Evolutionary conservation across 1,140 invertebrate species (phyloP).

Genomic region (Caerostris darwini): DNA sequence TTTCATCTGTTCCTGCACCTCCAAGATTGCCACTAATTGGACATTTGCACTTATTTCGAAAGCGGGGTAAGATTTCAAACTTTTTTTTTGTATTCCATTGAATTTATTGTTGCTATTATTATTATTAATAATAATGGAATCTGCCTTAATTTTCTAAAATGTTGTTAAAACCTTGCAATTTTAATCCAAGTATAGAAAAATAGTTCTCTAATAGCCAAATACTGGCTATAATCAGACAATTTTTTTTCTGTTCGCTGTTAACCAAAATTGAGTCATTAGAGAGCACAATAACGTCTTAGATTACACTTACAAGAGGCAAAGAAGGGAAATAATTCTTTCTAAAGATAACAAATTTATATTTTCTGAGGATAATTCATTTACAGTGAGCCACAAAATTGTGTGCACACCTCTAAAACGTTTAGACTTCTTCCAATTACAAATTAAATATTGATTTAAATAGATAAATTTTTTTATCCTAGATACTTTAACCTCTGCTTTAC

Average conservation of each 20-base stretch:
- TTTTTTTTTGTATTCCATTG: background rate
- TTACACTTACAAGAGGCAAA: too few species aligned
- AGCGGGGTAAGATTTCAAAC: slow-evolving; percentile 49
- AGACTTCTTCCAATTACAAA: too few species aligned
- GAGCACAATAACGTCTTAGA: too few species aligned
- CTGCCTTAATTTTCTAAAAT: background rate
- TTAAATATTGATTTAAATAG: too few species aligned
- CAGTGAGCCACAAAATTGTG: too few species aligned
- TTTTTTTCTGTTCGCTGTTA: background rate
- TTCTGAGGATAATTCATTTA: too few species aligned
- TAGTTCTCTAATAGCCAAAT: background rate
- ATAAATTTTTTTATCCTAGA: too few species aligned
- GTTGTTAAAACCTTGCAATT: background rate
- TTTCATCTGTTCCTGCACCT: slow-evolving; percentile 62
- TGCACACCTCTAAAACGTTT: too few species aligned
- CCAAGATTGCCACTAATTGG: slow-evolving; percentile 63
- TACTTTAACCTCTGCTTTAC: too few species aligned
- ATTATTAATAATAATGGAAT: background rate
- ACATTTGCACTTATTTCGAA: slow-evolving; percentile 69
- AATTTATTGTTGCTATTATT: background rate
- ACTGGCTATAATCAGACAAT: background rate
- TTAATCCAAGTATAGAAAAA: background rate
- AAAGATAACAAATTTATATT: too few species aligned
- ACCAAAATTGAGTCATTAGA: background rate
- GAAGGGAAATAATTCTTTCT: too few species aligned